Base-by-base conservation (phyloP, 2,888 invertebrate genomes). In the Nemapogon koenigi region DNA sequence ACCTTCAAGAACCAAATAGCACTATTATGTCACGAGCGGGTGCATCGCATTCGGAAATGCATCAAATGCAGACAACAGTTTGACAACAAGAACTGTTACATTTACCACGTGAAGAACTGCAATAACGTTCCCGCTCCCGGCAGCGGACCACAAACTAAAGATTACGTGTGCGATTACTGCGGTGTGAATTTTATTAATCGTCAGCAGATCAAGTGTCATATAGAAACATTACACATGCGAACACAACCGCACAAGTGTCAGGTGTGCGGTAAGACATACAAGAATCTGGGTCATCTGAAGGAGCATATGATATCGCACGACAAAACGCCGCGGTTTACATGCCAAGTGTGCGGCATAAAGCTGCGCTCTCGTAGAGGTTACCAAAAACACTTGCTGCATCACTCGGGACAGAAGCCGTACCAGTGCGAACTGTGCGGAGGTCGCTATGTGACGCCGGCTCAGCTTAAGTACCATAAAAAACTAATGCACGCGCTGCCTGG, bases 121-220 rank as follows among this genome's bases (percentile, higher is more conserved):
- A 7, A 4, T 27, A n/a, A 27, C 14, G n/a, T n/a, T n/a, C n/a
- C n/a, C n/a, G n/a, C n/a, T n/a, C n/a, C n/a, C n/a, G n/a, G n/a
- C n/a, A n/a, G n/a, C n/a, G n/a, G n/a, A n/a, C n/a, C n/a, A n/a
- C n/a, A n/a, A n/a, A n/a, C n/a, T n/a, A n/a, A n/a, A 6, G 28
- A 27, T 11, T 27, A 27, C 28, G 13, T n/a, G n/a, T 27, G 28
- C 28, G 28, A 27, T n/a, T n/a, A 27, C n/a, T 27, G 28, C 14
- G 28, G 28, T 6, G 13, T 11, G 13, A n/a, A 13, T 4, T 27
- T 6, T n/a, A 27, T n/a, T n/a, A 6, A n/a, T 13, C n/a, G 13
- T 4, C n/a, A 13, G 28, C 11, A n/a, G n/a, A 4, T 27, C n/a
- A 27, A 13, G 4, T 11, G n/a, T n/a, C 28, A 27, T 13, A 27